Percentiles rank a stretch among this genome's conserved stretches.
phyloP scores from a whole-genome alignment of 2,888 invertebrate genomes.

The Lithosia quadra region DNA sequence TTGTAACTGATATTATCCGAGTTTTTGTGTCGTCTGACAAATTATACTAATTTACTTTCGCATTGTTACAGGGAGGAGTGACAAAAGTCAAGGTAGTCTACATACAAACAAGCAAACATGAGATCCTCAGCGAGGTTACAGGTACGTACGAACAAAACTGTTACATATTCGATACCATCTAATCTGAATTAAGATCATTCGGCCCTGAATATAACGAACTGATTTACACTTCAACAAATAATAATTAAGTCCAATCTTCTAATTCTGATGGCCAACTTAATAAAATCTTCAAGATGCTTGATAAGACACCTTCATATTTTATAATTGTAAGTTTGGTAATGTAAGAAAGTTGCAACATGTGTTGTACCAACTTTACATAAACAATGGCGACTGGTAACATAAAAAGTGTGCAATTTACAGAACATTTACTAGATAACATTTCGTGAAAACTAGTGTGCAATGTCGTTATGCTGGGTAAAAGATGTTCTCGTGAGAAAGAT shows the following conservation, averaged over 20 bases:
- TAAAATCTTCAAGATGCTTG: conserved; percentile 73
- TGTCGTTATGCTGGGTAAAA: conserved; percentile 47
- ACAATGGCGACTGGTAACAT: conserved; percentile 72
- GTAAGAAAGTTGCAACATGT: conserved; percentile 66
- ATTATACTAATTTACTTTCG: conserved; percentile 49
- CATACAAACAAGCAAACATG: conserved; percentile 64
- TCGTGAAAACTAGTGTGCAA: conserved; percentile 57
- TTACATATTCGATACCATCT: conserved; percentile 42
- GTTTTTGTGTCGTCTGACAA: conserved; percentile 26
- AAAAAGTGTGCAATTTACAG: conserved; percentile 61
- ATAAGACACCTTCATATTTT: conserved; percentile 56
- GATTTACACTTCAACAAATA: conserved; percentile 54
- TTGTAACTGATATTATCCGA: conserved; percentile 23
- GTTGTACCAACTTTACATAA: conserved; percentile 70
- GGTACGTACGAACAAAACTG: conserved; percentile 57
- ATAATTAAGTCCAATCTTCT: conserved; percentile 58
- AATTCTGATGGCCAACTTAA: conserved; percentile 61
- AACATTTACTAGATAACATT: conserved; percentile 63
- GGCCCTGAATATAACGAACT: conserved; percentile 48
- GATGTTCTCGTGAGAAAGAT: conserved; percentile 72
- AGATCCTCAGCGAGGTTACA: conserved; percentile 70
- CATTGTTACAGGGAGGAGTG: conserved; percentile 69
- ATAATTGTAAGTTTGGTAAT: conserved; percentile 61
- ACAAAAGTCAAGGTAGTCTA: conserved; percentile 66
- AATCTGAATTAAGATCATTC: conserved; percentile 38